Base-by-base conservation (phyloP, 2,113 vertebrate genomes). In the Dunckerocampus dactyliophorus region DNA sequence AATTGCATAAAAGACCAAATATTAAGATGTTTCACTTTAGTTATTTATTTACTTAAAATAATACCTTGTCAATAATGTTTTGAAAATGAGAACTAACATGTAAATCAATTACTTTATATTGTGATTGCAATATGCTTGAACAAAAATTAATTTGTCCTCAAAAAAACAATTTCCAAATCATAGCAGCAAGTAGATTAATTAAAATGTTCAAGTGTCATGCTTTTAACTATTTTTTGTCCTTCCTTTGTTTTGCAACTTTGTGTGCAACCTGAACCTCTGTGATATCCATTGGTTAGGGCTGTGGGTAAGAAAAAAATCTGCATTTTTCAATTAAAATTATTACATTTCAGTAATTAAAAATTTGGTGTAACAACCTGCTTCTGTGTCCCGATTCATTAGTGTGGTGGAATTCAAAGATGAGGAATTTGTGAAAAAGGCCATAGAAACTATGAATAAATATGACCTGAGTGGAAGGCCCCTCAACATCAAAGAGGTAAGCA, bases 331-430 rank as follows among this genome's bases (percentile, higher is more conserved):
- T 3, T 13, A 21, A 0, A 57, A 11, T 13, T 21, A 10, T 57
- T 21, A 2, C 1, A 16, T 53, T 4, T 13, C 15, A 16, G 39
- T 1, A 7, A 31, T 46, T 74, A 0, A 0, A 28, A 13, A 1
- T 17, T 12, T 57, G 13, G 8, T 55, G 28, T 64, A 21, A 61
- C 46, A 8, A 19, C 74, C 71, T 67, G 7, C 10, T 46, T 69
- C 3, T 19, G 4, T 76, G 24, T 67, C 20, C 19, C 63, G 4
- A 6, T 71, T 77, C 51, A 65, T 66, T 89, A 99, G 97, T 85
- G 95, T 99, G 82, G 96, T 99, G 75, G 97, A 99, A 89, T 99
- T 99, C 85, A 99, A 94, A 92, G 95, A 98, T 89, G 95, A 95
- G 87, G 96, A 99, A 82, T 98, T 97, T 92, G 95, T 99, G 72